phyloP scores from a whole-genome alignment of 2,797 vertebrate species.

The Bryconaethiops microstoma region DNA sequence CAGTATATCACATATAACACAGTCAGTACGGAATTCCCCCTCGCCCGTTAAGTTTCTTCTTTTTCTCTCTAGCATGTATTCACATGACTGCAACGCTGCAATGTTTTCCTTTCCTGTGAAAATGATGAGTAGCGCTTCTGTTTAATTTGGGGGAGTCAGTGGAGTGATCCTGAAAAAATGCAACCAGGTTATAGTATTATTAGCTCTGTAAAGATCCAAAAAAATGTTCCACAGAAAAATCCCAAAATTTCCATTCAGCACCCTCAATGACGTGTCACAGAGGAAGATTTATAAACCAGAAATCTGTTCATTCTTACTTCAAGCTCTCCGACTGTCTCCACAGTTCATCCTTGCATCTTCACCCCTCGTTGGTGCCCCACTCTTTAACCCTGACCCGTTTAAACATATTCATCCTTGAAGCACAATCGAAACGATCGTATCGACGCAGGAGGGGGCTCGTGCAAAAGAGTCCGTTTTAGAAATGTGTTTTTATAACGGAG shows the following conservation, averaged over 20 bases:
- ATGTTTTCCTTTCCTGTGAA: neutral
- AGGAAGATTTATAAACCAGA: too few species aligned
- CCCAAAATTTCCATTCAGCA: neutral
- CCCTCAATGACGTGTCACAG: too few species aligned
- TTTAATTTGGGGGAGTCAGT: neutral
- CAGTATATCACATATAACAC: slow-evolving; percentile 21
- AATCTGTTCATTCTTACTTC: too few species aligned
- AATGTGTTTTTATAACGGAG: slow-evolving; percentile 49
- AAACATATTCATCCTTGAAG: slow-evolving; percentile 13
- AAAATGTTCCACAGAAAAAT: neutral
- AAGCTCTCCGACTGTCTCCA: neutral
- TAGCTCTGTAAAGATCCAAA: too few species aligned
- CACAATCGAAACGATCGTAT: slow-evolving; percentile 36
- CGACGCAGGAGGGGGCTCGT: slow-evolving; percentile 54
- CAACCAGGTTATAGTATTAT: too few species aligned
- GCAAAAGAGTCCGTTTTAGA: slow-evolving; percentile 54
- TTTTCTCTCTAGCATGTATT: neutral
- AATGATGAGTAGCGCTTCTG: slow-evolving; percentile 6
- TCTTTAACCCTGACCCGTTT: too few species aligned
- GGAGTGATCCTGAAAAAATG: too few species aligned
- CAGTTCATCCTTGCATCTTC: neutral
- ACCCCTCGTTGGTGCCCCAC: too few species aligned
- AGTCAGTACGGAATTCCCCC: neutral
- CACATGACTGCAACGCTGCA: neutral
- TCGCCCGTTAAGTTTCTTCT: neutral